These are phyloP conservation scores for Microtus oregoni DNA, from an alignment of 2,113 vertebrate genomes.

Conservation along the genomic window DNA sequence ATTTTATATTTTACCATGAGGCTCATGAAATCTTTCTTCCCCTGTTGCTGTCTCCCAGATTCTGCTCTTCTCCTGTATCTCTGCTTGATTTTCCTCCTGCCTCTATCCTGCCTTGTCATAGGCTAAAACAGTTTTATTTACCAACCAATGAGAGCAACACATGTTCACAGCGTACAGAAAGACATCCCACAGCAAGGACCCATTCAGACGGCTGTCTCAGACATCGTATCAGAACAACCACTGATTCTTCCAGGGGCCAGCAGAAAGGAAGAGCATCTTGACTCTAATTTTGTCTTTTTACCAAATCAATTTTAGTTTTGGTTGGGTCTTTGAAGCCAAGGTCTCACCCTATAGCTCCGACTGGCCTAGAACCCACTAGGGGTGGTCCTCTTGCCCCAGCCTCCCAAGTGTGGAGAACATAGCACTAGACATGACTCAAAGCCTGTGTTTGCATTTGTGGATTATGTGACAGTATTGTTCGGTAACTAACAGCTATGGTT, in stretches of 20 bases:
- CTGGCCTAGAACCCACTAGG: background rate
- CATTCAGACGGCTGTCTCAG: background rate
- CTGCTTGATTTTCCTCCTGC: no score
- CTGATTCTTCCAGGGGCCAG: background rate
- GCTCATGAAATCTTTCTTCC: no score
- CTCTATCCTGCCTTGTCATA: no score
- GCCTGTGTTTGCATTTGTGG: background rate
- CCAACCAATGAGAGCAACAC: no score
- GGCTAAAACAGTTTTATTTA: no score
- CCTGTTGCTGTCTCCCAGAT: no score
- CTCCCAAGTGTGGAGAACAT: background rate
- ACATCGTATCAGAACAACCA: background rate
- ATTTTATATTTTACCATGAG: no score
- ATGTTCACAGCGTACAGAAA: no score
- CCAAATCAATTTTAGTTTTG: background rate
- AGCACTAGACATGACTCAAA: background rate
- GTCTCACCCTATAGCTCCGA: background rate
- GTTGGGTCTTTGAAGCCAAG: background rate
- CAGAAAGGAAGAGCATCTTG: background rate
- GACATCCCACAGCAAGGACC: no score
- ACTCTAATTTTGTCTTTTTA: background rate
- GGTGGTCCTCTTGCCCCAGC: background rate
- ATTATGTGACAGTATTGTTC: background rate
- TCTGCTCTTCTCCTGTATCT: no score
- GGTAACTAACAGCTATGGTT: background rate